A percentile compares a stretch with the other conserved stretches of the same genome.
phyloP scores from a whole-genome alignment of 1,140 invertebrate species.

The Microplitis mediator region DNA sequence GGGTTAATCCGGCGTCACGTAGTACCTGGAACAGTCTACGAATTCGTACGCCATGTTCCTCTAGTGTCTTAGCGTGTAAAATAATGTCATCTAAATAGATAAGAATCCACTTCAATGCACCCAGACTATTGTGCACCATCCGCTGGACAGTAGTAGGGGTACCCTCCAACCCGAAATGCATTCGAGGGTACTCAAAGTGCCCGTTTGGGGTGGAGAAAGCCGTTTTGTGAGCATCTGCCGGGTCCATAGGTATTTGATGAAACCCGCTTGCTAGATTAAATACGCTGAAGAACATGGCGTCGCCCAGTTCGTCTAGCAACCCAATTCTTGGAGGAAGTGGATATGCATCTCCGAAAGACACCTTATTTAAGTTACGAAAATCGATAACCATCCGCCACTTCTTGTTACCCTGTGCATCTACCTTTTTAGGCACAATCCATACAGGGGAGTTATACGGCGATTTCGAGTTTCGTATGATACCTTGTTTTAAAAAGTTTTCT shows the following conservation, averaged over 20 bases:
- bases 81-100: slow-evolving; percentile 40
- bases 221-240: slow-evolving; percentile 3
- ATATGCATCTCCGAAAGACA: slow-evolving; percentile 17
- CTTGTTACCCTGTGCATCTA: not conserved
- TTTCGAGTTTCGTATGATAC: not conserved
- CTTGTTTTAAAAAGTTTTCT: not conserved
- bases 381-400: slow-evolving; percentile 22
- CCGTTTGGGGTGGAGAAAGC: slow-evolving; percentile 15
- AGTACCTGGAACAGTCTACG: not conserved
- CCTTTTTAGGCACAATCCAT: not conserved
- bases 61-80: not conserved
- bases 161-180: slow-evolving; percentile 12
- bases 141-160: slow-evolving; percentile 6
- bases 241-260: slow-evolving; percentile 2
- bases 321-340: slow-evolving; percentile 7
- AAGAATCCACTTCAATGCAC: not conserved
- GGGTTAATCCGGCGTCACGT: not conserved
- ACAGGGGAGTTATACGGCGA: slow-evolving; percentile 1
- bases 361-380: slow-evolving; percentile 9
- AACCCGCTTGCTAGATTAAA: slow-evolving; percentile 14
- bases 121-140: slow-evolving; percentile 11
- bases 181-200: slow-evolving; percentile 8
- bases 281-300: slow-evolving; percentile 3
- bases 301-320: slow-evolving; percentile 12
- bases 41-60: not conserved